Evolutionary conservation across 2,113 vertebrate species (phyloP).

Genomic region (Narcine bancroftii): DNA sequence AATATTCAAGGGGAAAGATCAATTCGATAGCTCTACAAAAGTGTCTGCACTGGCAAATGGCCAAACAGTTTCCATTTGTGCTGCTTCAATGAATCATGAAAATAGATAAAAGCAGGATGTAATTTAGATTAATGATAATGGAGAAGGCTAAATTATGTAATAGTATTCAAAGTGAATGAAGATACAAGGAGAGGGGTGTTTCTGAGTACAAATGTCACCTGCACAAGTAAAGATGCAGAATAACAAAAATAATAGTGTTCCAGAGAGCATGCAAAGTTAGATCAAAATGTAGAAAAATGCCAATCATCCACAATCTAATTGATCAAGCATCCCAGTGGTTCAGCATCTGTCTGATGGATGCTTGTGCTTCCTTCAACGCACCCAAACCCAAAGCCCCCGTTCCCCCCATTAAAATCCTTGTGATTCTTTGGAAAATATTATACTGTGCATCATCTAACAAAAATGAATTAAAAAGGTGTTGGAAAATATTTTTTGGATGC

Average conservation of each 20-base stretch:
- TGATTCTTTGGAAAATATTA: too few species aligned
- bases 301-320: too few species aligned
- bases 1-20: background rate
- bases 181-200: background rate
- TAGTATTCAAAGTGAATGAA: background rate
- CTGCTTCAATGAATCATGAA: background rate
- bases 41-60: background rate
- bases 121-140: background rate
- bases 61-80: background rate
- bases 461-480: too few species aligned
- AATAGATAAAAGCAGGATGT: background rate
- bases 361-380: too few species aligned
- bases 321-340: too few species aligned
- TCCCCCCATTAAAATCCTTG: too few species aligned
- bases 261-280: too few species aligned
- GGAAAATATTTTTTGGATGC: too few species aligned
- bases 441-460: too few species aligned
- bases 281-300: background rate
- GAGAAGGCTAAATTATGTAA: background rate
- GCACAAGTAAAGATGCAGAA: background rate
- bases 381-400: too few species aligned
- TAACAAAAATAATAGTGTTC: background rate
- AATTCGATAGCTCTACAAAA: background rate
- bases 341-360: too few species aligned
- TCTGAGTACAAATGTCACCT: too few species aligned